Percentiles rank a stretch among this genome's conserved stretches.
Conservation (phyloP, 2,888 invertebrate species). For the Molorchus minor region DNA sequence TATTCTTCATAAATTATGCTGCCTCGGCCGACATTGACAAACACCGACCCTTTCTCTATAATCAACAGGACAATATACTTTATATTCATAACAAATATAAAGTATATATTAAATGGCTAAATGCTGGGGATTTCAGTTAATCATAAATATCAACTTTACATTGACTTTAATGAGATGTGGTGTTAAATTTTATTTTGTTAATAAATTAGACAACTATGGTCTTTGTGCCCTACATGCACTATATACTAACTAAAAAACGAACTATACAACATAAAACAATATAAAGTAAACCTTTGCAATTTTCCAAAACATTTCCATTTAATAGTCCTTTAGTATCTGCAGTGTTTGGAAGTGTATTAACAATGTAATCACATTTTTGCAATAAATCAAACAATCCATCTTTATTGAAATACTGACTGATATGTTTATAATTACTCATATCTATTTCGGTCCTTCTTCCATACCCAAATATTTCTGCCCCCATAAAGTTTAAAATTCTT, state of each 20-base stretch:
- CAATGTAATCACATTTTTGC: conserved; percentile 65
- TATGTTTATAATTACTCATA: conserved; percentile 37
- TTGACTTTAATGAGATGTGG: too few species aligned
- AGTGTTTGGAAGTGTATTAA: conserved; percentile 67
- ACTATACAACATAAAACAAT: too few species aligned
- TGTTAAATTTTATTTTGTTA: too few species aligned
- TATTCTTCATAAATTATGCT: conserved; percentile 65
- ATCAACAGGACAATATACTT: too few species aligned
- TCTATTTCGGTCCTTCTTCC: conserved; percentile 40
- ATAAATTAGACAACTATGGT: too few species aligned
- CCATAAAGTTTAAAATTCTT: conserved; percentile 60
- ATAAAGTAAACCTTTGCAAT: conserved; percentile 59
- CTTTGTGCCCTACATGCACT: too few species aligned
- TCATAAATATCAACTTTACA: too few species aligned
- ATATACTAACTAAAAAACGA: too few species aligned
- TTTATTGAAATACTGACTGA: conserved; percentile 54
- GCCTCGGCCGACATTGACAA: conserved; percentile 70
- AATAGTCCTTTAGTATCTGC: conserved; percentile 63
- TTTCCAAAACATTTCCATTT: conserved; percentile 62
- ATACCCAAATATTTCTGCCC: conserved; percentile 57
- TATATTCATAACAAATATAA: too few species aligned
- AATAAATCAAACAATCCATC: conserved; percentile 58
- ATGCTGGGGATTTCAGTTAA: too few species aligned
- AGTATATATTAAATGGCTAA: too few species aligned
- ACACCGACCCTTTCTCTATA: conserved; percentile 59